phyloP scores from a whole-genome alignment of 1,140 invertebrate species.

The Aphelinus certus region DNA sequence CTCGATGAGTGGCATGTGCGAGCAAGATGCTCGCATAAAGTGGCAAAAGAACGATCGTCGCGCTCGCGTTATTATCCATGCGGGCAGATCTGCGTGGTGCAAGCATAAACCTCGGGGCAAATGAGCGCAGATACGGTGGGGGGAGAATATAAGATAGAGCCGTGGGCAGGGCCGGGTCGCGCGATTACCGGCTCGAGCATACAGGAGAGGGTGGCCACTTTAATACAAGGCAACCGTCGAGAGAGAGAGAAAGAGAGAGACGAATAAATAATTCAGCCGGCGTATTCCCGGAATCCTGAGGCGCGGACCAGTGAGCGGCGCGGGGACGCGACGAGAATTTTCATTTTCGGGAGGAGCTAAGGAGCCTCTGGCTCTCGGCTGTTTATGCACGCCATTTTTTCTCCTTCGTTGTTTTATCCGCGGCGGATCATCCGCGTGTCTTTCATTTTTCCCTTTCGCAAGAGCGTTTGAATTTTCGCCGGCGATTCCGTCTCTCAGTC shows the following conservation, averaged over 20 bases:
- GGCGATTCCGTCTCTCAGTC: slow-evolving; percentile 1
- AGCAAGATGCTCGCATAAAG: slow-evolving; percentile 53
- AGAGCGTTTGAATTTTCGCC: neutral
- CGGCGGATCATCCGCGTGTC: neutral
- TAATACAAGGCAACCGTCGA: no score
- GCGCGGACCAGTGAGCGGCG: slow-evolving; percentile 42
- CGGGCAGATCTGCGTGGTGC: slow-evolving; percentile 40
- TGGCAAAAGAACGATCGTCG: slow-evolving; percentile 56
- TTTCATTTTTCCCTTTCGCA: neutral
- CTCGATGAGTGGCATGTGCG: slow-evolving; percentile 14
- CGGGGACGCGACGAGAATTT: slow-evolving; percentile 35
- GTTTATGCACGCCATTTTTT: neutral
- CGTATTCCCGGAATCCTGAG: slow-evolving; percentile 43
- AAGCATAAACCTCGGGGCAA: slow-evolving; percentile 43
- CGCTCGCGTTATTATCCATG: slow-evolving; percentile 54
- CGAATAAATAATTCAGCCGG: slow-evolving; percentile 42
- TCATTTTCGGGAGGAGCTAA: slow-evolving; percentile 41
- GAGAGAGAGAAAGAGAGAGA: slow-evolving; percentile 1
- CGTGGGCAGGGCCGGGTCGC: neutral
- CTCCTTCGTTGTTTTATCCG: slow-evolving; percentile 19
- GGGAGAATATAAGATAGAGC: neutral
- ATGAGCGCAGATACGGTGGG: slow-evolving; percentile 34
- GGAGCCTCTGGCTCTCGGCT: neutral
- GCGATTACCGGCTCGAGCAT: no score
- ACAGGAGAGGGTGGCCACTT: no score